phyloP scores from a whole-genome alignment of 35 echinoderm and acorn worm genomes.

The Amphiura filiformis region DNA sequence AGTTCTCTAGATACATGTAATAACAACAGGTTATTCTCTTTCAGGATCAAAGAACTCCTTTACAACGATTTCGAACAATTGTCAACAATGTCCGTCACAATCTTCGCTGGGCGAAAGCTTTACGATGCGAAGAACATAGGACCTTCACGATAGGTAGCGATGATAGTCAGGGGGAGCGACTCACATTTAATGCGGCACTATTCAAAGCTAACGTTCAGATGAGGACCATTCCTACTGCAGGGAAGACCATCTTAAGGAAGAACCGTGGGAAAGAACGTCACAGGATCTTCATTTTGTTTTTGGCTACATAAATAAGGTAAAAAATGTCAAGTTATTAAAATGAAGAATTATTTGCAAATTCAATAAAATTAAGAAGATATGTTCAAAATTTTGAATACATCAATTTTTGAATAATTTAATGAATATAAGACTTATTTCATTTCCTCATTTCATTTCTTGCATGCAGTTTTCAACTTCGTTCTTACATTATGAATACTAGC shows the following conservation, averaged over 20 bases:
- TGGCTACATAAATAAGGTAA: constrained; percentile 37
- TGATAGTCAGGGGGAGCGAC: constrained; percentile 48
- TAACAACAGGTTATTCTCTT: too few species aligned
- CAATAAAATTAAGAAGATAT: constrained; percentile 38
- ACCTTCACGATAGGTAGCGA: constrained; percentile 58
- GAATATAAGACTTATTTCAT: too few species aligned
- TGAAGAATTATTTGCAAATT: background rate
- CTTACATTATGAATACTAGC: too few species aligned
- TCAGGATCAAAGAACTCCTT: constrained; percentile 23
- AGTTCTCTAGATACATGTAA: too few species aligned
- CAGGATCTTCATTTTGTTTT: constrained; percentile 55
- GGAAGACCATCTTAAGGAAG: constrained; percentile 64
- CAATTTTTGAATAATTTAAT: too few species aligned
- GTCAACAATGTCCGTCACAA: constrained; percentile 80
- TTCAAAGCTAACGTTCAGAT: constrained; percentile 90
- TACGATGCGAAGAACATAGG: constrained; percentile 30
- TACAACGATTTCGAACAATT: constrained; percentile 66
- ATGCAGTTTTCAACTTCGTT: too few species aligned
- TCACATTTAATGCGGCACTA: constrained; percentile 77
- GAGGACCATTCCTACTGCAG: constrained; percentile 20
- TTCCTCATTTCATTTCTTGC: too few species aligned
- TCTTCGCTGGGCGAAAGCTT: constrained; percentile 50
- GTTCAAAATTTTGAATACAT: too few species aligned
- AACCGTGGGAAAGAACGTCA: constrained; percentile 62
- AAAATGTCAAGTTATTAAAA: too few species aligned